Percentiles rank a stretch among this genome's conserved stretches.
Conservation (phyloP, 23 tunicate species). For the Ascidia mentula region DNA sequence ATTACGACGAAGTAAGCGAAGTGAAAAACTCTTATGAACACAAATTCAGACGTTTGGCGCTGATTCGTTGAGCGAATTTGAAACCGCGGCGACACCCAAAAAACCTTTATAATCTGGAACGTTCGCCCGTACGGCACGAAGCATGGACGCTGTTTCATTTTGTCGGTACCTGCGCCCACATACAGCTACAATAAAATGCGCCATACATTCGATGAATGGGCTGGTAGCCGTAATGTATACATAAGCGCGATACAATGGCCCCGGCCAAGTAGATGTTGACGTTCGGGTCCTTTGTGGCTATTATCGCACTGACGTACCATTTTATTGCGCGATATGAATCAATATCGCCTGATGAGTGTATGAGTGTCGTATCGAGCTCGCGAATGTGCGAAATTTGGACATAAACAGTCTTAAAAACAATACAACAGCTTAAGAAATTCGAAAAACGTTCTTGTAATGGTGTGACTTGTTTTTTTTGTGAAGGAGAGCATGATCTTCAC, state of each 20-base stretch:
- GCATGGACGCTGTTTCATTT: not conserved
- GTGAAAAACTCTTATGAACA: too few relatives aligned
- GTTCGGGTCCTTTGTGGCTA: slow-evolving; percentile 1
- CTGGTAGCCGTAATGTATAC: slow-evolving; percentile 8
- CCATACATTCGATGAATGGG: not conserved
- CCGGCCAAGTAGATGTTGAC: not conserved
- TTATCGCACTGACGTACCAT: not conserved
- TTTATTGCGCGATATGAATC: not conserved
- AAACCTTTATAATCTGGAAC: not conserved
- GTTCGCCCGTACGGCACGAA: not conserved
- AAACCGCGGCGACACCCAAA: too few relatives aligned
- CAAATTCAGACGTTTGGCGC: too few relatives aligned
- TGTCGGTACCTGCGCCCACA: not conserved
- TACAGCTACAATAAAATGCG: not conserved
- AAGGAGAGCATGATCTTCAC: too few relatives aligned
- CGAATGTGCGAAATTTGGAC: too few relatives aligned
- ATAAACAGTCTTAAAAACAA: too few relatives aligned
- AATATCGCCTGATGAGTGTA: not conserved
- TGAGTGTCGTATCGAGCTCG: not conserved
- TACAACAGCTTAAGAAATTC: too few relatives aligned
- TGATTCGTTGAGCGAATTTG: too few relatives aligned
- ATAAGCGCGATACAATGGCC: not conserved
- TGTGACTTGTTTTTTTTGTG: too few relatives aligned
- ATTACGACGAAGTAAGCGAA: too few relatives aligned
- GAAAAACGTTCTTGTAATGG: too few relatives aligned